phyloP scores from a whole-genome alignment of 2,797 vertebrate genomes.

The Tinamus major region DNA sequence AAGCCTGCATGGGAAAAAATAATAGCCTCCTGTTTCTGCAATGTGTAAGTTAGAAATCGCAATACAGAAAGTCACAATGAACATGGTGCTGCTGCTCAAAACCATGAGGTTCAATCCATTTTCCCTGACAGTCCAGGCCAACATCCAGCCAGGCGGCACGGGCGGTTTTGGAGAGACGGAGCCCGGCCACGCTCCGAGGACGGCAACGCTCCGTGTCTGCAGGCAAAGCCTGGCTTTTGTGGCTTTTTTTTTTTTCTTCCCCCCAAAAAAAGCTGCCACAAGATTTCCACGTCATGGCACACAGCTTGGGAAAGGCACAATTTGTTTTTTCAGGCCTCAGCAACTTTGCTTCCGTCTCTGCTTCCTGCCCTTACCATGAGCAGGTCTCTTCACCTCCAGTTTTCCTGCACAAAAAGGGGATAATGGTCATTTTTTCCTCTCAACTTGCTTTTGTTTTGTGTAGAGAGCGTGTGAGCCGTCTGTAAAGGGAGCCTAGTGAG shows the following conservation, averaged over 20 bases:
- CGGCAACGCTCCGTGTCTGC: background rate
- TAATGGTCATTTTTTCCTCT: background rate
- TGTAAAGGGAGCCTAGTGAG: background rate
- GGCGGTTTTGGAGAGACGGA: background rate
- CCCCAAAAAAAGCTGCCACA: background rate
- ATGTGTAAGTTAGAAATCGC: background rate
- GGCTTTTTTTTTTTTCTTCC: background rate
- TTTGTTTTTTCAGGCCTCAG: rapidly evolving
- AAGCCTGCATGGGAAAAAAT: background rate
- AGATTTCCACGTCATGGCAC: background rate
- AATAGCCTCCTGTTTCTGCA: background rate
- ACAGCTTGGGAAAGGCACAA: background rate
- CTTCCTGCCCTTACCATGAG: background rate
- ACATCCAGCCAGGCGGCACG: background rate
- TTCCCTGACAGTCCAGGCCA: background rate
- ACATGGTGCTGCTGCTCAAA: background rate
- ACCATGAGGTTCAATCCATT: background rate
- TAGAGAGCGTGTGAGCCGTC: background rate
- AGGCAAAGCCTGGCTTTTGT: background rate
- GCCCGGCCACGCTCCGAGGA: background rate
- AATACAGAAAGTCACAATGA: background rate
- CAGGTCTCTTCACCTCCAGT: background rate
- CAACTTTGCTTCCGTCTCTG: background rate
- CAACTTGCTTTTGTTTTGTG: background rate
- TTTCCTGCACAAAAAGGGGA: background rate